These are phyloP conservation scores for Cataglyphis rosenhaueri DNA, from an alignment of 2,888 invertebrate genomes.

Conservation along the genomic window DNA sequence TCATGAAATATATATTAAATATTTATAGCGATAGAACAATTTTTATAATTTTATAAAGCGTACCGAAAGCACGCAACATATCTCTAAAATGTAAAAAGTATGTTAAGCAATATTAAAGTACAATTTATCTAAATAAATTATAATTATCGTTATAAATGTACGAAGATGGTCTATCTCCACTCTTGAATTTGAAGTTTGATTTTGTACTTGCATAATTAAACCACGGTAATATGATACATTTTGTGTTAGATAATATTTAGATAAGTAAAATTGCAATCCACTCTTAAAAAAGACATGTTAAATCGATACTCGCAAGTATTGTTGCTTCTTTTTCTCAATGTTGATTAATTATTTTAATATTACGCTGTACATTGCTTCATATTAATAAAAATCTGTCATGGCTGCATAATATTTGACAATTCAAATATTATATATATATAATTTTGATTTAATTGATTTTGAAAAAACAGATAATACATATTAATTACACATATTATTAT, in stretches of 20 bases:
- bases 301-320: too few relatives aligned
- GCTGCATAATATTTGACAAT: too few relatives aligned
- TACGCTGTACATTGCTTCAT: too few relatives aligned
- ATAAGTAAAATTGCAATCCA: not conserved
- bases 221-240: not conserved
- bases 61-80: not conserved
- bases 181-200: not conserved
- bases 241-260: not conserved
- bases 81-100: not conserved
- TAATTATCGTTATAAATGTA: not conserved
- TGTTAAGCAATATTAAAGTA: not conserved
- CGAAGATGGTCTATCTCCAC: not conserved
- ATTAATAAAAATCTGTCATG: too few relatives aligned
- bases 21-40: not conserved
- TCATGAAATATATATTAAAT: not conserved
- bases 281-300: too few relatives aligned
- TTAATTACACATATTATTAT: too few relatives aligned
- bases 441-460: too few relatives aligned
- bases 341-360: too few relatives aligned
- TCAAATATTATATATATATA: too few relatives aligned
- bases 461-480: too few relatives aligned
- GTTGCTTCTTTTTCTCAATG: too few relatives aligned
- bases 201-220: not conserved
- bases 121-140: not conserved
- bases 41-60: not conserved